A percentile compares a stretch with the other conserved stretches of the same genome.
phyloP scores from a whole-genome alignment of 2,113 vertebrate species.

The Pelusios castaneus region DNA sequence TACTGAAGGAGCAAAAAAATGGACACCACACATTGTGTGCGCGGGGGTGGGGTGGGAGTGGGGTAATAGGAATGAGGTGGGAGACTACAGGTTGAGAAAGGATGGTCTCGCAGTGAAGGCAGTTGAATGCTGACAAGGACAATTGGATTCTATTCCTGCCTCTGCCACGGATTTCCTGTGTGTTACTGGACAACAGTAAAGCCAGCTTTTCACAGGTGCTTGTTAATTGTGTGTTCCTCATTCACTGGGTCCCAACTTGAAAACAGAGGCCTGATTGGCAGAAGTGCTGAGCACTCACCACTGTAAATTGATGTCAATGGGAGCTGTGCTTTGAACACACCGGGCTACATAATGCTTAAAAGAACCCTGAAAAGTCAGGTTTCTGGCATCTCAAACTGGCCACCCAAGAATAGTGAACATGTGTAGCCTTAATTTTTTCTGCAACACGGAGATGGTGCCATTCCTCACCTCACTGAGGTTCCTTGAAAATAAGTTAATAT shows the following conservation, averaged over 20 bases:
- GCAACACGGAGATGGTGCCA: neutral
- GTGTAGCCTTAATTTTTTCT: neutral
- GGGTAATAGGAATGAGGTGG: too few relatives aligned
- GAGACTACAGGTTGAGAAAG: neutral
- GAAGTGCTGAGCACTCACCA: neutral
- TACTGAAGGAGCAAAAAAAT: neutral
- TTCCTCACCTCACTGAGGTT: neutral
- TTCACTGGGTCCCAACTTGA: neutral
- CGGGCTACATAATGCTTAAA: too few relatives aligned
- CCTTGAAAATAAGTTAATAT: neutral
- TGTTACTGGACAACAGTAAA: neutral
- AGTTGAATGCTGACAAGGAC: neutral
- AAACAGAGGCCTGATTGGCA: neutral
- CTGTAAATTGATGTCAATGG: neutral
- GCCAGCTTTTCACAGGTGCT: neutral
- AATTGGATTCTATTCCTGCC: neutral
- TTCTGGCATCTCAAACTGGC: neutral
- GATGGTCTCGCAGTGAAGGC: neutral
- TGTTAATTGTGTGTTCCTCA: neutral
- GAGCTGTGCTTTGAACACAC: neutral
- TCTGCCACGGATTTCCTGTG: neutral
- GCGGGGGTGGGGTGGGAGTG: too few relatives aligned
- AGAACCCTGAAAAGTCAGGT: too few relatives aligned
- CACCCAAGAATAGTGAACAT: neutral
- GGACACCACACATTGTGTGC: neutral